Evolutionary conservation across 1,140 invertebrate genomes (phyloP).

Genomic region (Tachypleus tridentatus): DNA sequence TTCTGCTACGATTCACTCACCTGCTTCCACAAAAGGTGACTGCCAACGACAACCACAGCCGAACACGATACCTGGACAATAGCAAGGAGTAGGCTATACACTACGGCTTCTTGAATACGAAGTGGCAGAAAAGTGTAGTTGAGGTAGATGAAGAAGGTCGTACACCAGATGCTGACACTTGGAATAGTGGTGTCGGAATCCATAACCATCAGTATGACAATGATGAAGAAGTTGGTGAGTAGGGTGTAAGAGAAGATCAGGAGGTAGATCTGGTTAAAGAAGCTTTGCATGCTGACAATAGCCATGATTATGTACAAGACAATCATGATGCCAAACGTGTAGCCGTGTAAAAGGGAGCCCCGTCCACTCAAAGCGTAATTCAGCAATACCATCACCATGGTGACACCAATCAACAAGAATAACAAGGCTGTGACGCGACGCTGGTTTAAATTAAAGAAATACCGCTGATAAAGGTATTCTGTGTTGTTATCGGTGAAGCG

Average conservation of each 20-base stretch:
- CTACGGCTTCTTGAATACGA: constrained; percentile 55
- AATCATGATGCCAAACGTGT: constrained; percentile 31
- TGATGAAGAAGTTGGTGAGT: constrained; percentile 50
- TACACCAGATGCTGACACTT: constrained; percentile 48
- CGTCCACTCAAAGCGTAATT: constrained; percentile 31
- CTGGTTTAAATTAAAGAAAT: constrained; percentile 85
- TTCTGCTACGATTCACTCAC: constrained; percentile 22
- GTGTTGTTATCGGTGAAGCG: background rate
- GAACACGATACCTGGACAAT: constrained; percentile 49
- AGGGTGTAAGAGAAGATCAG: constrained; percentile 68
- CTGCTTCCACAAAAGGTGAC: constrained; percentile 33
- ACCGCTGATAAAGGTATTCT: constrained; percentile 82
- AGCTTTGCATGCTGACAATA: constrained; percentile 58
- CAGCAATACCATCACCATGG: constrained; percentile 43
- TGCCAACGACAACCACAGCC: constrained; percentile 27
- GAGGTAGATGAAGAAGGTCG: constrained; percentile 71
- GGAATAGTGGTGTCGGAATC: constrained; percentile 17
- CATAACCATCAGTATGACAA: constrained; percentile 41
- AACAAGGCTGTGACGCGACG: constrained; percentile 74
- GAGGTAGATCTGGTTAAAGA: constrained; percentile 76
- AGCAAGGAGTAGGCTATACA: constrained; percentile 54
- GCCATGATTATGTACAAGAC: constrained; percentile 49
- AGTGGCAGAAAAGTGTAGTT: constrained; percentile 76
- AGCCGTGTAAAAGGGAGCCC: constrained; percentile 25
- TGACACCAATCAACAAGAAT: constrained; percentile 54